phyloP scores from a whole-genome alignment of 2,797 vertebrate species.

The Perodicticus potto region DNA sequence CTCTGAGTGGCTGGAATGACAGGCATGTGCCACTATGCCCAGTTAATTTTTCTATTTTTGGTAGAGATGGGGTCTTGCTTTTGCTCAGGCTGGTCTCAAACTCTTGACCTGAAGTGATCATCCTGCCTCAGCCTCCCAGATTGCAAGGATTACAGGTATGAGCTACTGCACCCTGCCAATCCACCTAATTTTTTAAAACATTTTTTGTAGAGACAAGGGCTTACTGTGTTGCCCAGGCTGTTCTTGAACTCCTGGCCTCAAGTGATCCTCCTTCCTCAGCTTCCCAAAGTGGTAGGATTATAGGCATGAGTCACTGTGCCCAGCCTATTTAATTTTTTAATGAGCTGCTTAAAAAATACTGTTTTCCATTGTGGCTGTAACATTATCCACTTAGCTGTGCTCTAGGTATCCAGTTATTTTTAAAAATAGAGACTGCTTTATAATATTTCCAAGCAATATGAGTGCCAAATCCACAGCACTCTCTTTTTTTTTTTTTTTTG shows the following conservation, averaged over 20 bases:
- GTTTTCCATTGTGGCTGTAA: not conserved
- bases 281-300: not conserved
- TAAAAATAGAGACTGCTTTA: slow-evolving; percentile 47
- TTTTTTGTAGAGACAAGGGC: not conserved
- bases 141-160: too few species aligned
- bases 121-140: too few species aligned
- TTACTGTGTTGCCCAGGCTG: not conserved
- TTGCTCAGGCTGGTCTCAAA: too few species aligned
- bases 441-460: slow-evolving; percentile 34
- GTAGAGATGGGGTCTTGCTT: too few species aligned
- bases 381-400: not conserved
- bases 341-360: not conserved
- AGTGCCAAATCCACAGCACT: too few species aligned
- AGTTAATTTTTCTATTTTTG: not conserved
- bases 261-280: not conserved
- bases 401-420: slow-evolving; percentile 45
- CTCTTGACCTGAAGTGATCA: too few species aligned
- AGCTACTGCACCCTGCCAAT: too few species aligned
- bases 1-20: not conserved
- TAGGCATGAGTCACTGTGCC: not conserved
- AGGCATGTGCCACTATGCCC: not conserved
- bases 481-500: too few species aligned
- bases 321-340: not conserved
- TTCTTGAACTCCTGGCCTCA: not conserved
- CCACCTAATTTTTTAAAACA: not conserved